Percentiles rank a stretch among this genome's conserved stretches.
Conservation (phyloP, 2,113 vertebrate species). For the Catharus bicknelli region DNA sequence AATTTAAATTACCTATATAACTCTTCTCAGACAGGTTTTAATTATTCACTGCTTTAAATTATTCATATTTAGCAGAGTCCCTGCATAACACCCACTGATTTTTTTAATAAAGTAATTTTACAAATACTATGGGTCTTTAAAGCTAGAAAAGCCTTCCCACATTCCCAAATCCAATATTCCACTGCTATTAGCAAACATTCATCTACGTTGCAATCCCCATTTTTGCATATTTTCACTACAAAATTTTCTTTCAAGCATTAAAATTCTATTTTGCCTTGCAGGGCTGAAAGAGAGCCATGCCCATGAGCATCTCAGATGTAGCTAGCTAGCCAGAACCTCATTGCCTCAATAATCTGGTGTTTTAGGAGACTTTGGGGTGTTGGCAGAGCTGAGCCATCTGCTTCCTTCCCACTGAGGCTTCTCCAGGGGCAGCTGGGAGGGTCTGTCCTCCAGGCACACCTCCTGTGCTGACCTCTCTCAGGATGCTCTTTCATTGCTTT, state of each 20-base stretch:
- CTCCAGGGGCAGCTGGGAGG: neutral
- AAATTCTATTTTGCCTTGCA: neutral
- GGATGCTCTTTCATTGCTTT: neutral
- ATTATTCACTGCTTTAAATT: constrained; percentile 17
- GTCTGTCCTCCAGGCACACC: neutral
- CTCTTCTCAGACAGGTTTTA: neutral
- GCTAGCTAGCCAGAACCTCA: neutral
- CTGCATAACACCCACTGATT: neutral
- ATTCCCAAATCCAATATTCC: neutral
- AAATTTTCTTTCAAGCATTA: neutral
- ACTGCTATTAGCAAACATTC: neutral
- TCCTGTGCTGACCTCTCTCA: neutral
- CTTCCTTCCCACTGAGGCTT: neutral
- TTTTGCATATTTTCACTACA: neutral
- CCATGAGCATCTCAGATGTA: neutral
- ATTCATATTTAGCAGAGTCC: neutral
- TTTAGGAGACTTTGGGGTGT: neutral
- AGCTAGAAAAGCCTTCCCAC: neutral
- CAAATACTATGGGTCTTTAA: neutral
- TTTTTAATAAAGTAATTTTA: neutral
- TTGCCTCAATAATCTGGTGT: neutral
- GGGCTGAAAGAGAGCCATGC: neutral
- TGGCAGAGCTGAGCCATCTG: neutral
- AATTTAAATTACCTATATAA: neutral
- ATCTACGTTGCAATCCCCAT: neutral